Conservation (phyloP, 2,797 vertebrate species). For the Sebastes alutus region DNA sequence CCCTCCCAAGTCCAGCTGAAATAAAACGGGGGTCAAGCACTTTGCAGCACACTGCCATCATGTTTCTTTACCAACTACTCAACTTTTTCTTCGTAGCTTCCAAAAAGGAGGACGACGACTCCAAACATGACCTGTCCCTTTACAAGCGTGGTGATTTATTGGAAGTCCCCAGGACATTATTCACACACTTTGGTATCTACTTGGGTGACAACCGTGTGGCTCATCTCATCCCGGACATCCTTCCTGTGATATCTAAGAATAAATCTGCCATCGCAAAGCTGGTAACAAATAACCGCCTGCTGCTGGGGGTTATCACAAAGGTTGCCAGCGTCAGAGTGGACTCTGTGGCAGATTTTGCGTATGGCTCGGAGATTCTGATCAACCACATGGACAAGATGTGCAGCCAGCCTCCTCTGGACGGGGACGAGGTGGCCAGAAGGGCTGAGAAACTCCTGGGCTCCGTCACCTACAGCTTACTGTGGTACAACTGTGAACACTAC, state of each 20-base stretch:
- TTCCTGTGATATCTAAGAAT: constrained; percentile 85
- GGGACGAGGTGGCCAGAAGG: constrained; percentile 89
- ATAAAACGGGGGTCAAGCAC: constrained; percentile 64
- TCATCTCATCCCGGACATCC: constrained; percentile 96
- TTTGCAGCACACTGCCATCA: constrained; percentile 44
- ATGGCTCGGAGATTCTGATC: constrained; percentile 89
- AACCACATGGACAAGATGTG: constrained; percentile 91
- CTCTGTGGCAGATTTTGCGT: constrained; percentile 92
- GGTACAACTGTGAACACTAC: constrained; percentile 99
- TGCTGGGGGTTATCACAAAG: constrained; percentile 89
- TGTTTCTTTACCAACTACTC: constrained; percentile 80
- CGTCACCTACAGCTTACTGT: constrained; percentile 91
- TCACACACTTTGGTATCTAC: constrained; percentile 99
- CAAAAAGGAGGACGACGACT: constrained; percentile 55
- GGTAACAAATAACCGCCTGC: constrained; percentile 92
- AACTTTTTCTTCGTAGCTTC: constrained; percentile 70
- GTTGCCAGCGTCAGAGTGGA: constrained; percentile 93
- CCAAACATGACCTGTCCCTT: constrained; percentile 78
- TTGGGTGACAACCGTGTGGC: constrained; percentile 92
- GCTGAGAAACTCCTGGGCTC: constrained; percentile 90
- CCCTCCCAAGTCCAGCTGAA: constrained; percentile 52
- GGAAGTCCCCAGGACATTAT: constrained; percentile 92
- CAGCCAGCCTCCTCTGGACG: constrained; percentile 81
- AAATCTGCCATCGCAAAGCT: constrained; percentile 81
- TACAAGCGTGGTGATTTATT: constrained; percentile 92